These are phyloP conservation scores for Pemphredon lugubris DNA, from an alignment of 2,888 invertebrate genomes.

Conservation along the genomic window DNA sequence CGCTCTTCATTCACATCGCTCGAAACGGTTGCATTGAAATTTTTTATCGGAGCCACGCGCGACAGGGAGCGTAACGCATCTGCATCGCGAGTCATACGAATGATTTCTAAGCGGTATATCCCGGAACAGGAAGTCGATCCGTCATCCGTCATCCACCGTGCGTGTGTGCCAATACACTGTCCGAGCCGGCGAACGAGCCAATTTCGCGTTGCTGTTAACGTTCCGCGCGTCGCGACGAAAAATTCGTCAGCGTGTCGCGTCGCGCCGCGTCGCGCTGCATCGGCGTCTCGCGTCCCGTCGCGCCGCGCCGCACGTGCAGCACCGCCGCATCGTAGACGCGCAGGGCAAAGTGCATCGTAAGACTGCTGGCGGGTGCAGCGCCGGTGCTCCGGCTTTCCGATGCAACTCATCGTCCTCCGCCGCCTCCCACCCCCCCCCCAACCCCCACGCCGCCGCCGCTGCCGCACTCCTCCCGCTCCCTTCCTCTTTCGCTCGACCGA, in stretches of 20 bases:
- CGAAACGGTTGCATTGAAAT: no score
- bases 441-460: not conserved
- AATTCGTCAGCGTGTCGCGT: not conserved
- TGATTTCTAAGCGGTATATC: no score
- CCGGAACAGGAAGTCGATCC: not conserved
- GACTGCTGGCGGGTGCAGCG: constrained; percentile 69
- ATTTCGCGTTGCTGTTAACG: no score
- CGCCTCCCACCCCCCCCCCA: constrained; percentile 17
- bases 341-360: constrained; percentile 72
- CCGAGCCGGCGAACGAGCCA: no score
- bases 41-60: no score
- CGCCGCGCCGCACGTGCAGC: constrained; percentile 49
- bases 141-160: not conserved
- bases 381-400: constrained; percentile 64
- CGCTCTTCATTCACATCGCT: no score
- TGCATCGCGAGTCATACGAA: no score
- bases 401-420: constrained; percentile 59
- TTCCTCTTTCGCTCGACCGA: constrained; percentile 36
- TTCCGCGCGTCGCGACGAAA: not conserved
- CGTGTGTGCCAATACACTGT: no score
- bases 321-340: constrained; percentile 51
- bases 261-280: constrained; percentile 13
- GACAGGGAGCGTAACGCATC: no score
- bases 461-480: constrained; percentile 23
- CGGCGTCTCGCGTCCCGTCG: no score